A percentile compares a stretch with the other conserved stretches of the same genome.
Conservation (phyloP, 2,888 invertebrate species). For the Melanostoma scalare region DNA sequence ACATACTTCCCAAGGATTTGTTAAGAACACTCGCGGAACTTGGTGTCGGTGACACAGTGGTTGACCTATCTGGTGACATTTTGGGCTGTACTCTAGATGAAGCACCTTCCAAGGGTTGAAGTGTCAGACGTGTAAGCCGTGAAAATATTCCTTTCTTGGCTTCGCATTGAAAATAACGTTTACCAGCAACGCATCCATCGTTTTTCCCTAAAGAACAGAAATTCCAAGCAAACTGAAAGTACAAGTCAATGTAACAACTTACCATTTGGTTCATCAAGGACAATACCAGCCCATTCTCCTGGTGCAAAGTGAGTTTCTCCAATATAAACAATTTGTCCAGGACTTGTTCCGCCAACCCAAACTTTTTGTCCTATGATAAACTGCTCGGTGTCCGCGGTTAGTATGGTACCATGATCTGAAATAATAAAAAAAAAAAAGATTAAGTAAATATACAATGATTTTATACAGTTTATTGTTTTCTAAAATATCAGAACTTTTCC, state of each 20-base stretch:
- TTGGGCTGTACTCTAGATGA: constrained; percentile 78
- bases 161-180: constrained; percentile 96
- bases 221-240: neutral
- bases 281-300: constrained; percentile 99
- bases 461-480: neutral
- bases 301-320: constrained; percentile 97
- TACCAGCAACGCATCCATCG: constrained; percentile 96
- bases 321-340: constrained; percentile 93
- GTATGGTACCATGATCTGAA: constrained; percentile 88
- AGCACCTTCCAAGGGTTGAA: constrained; percentile 86
- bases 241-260: constrained; percentile 41
- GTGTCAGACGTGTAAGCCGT: constrained; percentile 91
- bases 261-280: constrained; percentile 96
- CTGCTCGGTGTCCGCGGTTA: constrained; percentile 96
- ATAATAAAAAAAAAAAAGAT: constrained; percentile 77
- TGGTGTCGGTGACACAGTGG: constrained; percentile 80
- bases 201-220: constrained; percentile 90
- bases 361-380: constrained; percentile 97
- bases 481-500: neutral
- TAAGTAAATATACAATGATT: neutral
- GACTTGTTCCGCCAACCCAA: constrained; percentile 95
- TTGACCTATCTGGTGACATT: constrained; percentile 80
- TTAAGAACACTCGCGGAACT: constrained; percentile 79
- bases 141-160: constrained; percentile 97
- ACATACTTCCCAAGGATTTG: constrained; percentile 80